A percentile compares a stretch with the other conserved stretches of the same genome.
Evolutionary conservation across 2,797 vertebrate species (phyloP).

Genomic region (Sebastes trivittatus): DNA sequence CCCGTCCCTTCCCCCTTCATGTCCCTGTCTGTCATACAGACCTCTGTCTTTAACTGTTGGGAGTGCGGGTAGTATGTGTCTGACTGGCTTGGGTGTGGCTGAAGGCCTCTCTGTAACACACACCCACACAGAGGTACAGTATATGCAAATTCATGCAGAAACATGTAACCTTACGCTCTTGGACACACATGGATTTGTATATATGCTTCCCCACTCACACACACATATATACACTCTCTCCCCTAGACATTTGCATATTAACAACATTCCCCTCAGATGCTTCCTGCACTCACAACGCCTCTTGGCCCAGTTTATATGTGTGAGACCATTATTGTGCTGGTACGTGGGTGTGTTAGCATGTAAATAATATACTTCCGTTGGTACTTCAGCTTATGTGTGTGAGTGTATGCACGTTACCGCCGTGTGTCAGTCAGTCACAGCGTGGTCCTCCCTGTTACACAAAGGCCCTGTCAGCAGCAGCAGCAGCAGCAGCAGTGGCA

Average conservation of each 20-base stretch:
- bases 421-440: constrained; percentile 75
- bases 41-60: constrained; percentile 59
- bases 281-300: constrained; percentile 43
- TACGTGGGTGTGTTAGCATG: constrained; percentile 56
- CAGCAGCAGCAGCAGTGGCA: not conserved
- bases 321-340: constrained; percentile 33
- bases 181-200: not conserved
- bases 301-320: constrained; percentile 51
- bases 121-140: not conserved
- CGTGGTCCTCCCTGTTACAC: constrained; percentile 66
- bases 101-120: constrained; percentile 25
- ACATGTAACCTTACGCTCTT: not conserved
- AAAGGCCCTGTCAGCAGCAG: constrained; percentile 64
- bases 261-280: constrained; percentile 55
- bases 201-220: not conserved
- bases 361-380: constrained; percentile 65
- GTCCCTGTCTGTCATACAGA: constrained; percentile 46
- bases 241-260: constrained; percentile 65
- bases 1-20: constrained; percentile 5
- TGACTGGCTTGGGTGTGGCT: constrained; percentile 48
- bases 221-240: not conserved
- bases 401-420: constrained; percentile 21
- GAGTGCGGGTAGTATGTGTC: constrained; percentile 24
- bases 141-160: constrained; percentile 15
- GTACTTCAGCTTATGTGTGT: constrained; percentile 16